Percentiles rank a stretch among this genome's conserved stretches.
Evolutionary conservation across 2,888 invertebrate genomes (phyloP).

Genomic region (Scaeva pyrastri): DNA sequence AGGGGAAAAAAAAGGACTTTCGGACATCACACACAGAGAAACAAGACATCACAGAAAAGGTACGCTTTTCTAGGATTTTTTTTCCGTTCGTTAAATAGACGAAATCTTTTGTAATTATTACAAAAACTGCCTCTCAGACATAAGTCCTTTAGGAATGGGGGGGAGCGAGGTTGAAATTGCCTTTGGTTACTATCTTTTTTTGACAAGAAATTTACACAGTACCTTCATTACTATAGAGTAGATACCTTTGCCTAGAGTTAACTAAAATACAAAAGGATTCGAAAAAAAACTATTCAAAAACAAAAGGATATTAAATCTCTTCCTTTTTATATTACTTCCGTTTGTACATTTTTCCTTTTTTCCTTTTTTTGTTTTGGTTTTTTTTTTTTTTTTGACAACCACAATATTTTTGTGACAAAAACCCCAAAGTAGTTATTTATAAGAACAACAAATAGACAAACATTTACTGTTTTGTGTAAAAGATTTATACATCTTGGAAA

Average conservation of each 20-base stretch:
- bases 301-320: background rate
- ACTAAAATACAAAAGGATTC: background rate
- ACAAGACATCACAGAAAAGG: background rate
- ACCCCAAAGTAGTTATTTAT: background rate
- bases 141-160: background rate
- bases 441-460: background rate
- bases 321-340: background rate
- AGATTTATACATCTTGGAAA: background rate
- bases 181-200: background rate
- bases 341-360: background rate
- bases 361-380: background rate
- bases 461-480: background rate
- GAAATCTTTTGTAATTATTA: background rate
- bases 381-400: background rate
- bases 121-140: background rate
- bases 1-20: conserved; percentile 12
- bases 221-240: background rate
- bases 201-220: too few relatives aligned
- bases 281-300: too few relatives aligned
- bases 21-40: background rate
- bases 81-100: background rate
- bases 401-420: background rate
- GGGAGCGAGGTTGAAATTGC: too few relatives aligned
- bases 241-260: too few relatives aligned
- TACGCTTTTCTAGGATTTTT: background rate